Evolutionary conservation across 2,797 vertebrate genomes (phyloP), one percentile per base, ranked within the genome.

Genomic region (Lophotriccus pileatus): DNA sequence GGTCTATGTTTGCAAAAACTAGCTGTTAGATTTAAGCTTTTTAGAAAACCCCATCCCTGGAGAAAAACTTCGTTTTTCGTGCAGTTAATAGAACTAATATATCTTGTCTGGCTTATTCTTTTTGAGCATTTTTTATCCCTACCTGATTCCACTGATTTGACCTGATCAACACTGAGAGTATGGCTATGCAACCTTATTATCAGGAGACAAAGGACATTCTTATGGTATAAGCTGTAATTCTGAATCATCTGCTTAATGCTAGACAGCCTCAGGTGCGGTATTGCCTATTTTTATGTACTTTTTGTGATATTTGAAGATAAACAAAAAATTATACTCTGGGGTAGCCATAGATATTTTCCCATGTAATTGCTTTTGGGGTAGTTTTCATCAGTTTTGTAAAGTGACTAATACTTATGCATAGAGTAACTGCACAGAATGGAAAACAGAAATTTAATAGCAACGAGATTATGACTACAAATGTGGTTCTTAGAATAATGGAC

Each of bases 361-460:
- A 39, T 68, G 30, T 92, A 80, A 91, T 79, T 95, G 46, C 36
- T 95, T 95, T 92, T n/a, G 60, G 63, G 66, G 84, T 37, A 67
- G 39, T 86, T 91, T 74, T 79, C 72, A 28, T 93, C 73, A 55
- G 10, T 95, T 96, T 94, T 23, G 4, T 74, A 59, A 64, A 25
- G 14, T 76, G 24, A 53, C 91, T 91, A 85, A 89, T 69, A 72
- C 74, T 90, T 85, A 43, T 24, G 11, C 39, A 15, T 77, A 47
- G 27, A 84, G 70, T 81, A 92, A 32, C 37, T 76, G 32, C 73
- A 30, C 50, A 74, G 49, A 72, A 56, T 52, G 79, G 85, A 55
- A 96, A 80, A 79, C 55, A 90, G 50, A 59, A 86, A 53, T 95
- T 95, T 87, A 95, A 92, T 52, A 86, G 36, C 83, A 93, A 92